Evolutionary conservation across 2,888 invertebrate species (phyloP).

Genomic region (Caradrina kadenii): DNA sequence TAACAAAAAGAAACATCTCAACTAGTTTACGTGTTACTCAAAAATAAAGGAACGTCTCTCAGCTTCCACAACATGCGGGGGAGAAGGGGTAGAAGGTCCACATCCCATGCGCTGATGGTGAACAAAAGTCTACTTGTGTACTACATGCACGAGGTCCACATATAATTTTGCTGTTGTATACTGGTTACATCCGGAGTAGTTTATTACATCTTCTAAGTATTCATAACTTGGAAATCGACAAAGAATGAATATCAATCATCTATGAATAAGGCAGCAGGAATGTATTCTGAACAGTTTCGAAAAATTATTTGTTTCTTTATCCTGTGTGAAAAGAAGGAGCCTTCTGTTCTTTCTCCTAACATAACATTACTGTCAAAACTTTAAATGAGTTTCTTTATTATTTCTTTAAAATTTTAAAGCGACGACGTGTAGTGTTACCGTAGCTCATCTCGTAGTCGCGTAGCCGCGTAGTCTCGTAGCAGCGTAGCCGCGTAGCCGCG

Average conservation of each 20-base stretch:
- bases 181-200: no score
- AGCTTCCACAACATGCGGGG: neutral
- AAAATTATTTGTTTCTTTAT: neutral
- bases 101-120: no score
- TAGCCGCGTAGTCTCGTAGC: slow-evolving; percentile 37
- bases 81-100: slow-evolving; percentile 13
- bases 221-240: no score
- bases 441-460: slow-evolving; percentile 49
- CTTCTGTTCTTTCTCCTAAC: slow-evolving; percentile 16
- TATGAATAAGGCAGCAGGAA: no score
- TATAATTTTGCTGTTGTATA: no score
- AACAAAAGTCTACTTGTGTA: no score
- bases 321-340: neutral
- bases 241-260: no score
- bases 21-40: slow-evolving; percentile 54
- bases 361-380: slow-evolving; percentile 53
- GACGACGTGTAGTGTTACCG: slow-evolving; percentile 39
- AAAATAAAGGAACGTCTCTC: slow-evolving; percentile 45
- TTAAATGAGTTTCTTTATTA: slow-evolving; percentile 61
- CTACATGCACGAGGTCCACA: no score
- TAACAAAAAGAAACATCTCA: slow-evolving; percentile 48
- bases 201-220: no score
- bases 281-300: neutral
- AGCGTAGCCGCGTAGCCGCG: slow-evolving; percentile 37
- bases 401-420: slow-evolving; percentile 50